Base-by-base conservation (phyloP, 1,140 invertebrate species). In the Heliconius eleuchia region DNA sequence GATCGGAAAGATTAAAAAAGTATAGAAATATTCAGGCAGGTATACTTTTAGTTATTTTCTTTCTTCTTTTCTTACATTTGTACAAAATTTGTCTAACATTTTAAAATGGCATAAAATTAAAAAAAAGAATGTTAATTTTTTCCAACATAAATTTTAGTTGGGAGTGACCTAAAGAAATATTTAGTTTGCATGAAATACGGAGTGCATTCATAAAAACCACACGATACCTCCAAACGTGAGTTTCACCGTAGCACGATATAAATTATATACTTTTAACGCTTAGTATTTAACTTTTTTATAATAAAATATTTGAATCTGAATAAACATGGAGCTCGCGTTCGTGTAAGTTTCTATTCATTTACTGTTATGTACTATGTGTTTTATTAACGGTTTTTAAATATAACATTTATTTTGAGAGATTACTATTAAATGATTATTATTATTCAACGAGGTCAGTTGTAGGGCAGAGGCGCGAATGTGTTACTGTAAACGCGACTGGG, bases 91-190 rank as follows among this genome's bases (percentile, higher is more conserved):
- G 37, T 0, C 13, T 72, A 71, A 34, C 60, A 77, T 76, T 39
- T 76, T 71, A 30, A 34, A 55, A 72, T 60, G 9, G n/a, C 3
- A 77, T 66, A 42, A 76, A 70, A 52, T 52, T 3, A 7, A 7
- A 4, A 37, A 37, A 6, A 34, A 52, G 72, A 42, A 70, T 34
- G 3, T 34, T 27, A 46, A 52, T 16, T 11, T 77, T 50, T 77
- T 71, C 70, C 60, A 72, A 23, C 46, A 39, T 0, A 72, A 39
- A 39, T 72, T 66, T 75, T 55, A 71, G 74, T 76, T 76, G 74
- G 9, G 50, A 76, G 57, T 74, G 77, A 82, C 80, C 80, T 82
- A 79, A 60, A 79, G 80, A 82, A 79, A 82, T 73, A 71, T 80
- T 37, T 79, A 81, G 50, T 75, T 82, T 82, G 74, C 71, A 79